Evolutionary conservation across 2,113 vertebrate genomes (phyloP).

Genomic region (Pygoscelis adeliae): DNA sequence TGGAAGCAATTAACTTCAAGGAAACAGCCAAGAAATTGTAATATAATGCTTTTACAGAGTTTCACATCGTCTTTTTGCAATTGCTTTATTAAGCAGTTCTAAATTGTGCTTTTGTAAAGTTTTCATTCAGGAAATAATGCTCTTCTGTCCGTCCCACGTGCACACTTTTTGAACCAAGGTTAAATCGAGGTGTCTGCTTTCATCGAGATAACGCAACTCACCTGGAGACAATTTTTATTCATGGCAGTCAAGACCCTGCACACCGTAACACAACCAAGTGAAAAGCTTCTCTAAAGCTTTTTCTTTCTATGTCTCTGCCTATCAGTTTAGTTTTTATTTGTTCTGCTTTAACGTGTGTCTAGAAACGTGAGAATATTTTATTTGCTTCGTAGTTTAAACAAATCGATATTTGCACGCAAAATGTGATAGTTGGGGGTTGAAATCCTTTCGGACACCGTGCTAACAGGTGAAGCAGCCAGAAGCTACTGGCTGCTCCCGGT

Average conservation of each 20-base stretch:
- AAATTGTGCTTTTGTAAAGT: not conserved
- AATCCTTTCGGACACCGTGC: not conserved
- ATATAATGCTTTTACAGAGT: constrained; percentile 4
- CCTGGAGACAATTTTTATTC: not conserved
- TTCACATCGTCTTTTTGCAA: not conserved
- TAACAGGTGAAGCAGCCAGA: constrained; percentile 25
- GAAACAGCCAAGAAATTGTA: not conserved
- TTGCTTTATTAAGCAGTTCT: not conserved
- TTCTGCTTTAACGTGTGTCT: not conserved
- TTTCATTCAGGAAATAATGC: not conserved
- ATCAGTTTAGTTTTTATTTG: not conserved
- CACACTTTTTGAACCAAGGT: not conserved
- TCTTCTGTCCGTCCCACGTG: not conserved
- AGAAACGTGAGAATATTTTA: not conserved
- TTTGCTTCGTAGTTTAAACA: not conserved
- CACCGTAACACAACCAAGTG: not conserved
- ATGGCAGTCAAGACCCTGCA: not conserved
- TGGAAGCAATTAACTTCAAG: constrained; percentile 21
- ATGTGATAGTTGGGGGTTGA: not conserved
- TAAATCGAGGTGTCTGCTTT: not conserved
- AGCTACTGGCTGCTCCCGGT: not conserved
- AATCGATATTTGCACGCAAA: not conserved
- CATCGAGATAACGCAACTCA: not conserved
- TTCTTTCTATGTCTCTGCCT: not conserved
- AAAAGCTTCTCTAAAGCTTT: not conserved